phyloP scores from a whole-genome alignment of 2,113 vertebrate genomes.

The Pristiophorus japonicus region DNA sequence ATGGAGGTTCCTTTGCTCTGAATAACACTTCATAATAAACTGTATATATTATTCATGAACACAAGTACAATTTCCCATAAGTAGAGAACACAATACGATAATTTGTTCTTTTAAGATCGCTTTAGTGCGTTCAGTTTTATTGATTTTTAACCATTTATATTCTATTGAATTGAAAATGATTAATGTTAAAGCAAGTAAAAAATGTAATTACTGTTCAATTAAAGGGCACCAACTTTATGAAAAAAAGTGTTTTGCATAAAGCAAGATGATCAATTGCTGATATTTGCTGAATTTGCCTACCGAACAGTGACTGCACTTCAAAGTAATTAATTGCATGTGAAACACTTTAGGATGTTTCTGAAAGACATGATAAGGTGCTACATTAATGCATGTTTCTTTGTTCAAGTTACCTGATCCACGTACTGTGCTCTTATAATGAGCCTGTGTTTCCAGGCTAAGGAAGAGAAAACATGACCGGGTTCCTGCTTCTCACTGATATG shows the following conservation, averaged over 20 bases:
- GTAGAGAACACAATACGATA: neutral
- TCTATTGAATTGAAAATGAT: neutral
- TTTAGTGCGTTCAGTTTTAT: neutral
- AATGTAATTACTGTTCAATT: neutral
- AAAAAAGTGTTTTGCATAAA: neutral
- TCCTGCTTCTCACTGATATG: neutral
- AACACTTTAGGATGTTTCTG: neutral
- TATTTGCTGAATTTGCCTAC: neutral
- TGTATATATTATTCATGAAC: conserved; percentile 20
- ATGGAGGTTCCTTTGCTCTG: neutral
- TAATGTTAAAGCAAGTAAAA: neutral
- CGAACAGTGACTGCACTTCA: neutral
- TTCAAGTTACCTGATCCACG: neutral
- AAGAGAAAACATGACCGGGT: neutral
- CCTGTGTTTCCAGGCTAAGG: neutral
- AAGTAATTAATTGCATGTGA: neutral
- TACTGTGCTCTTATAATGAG: neutral
- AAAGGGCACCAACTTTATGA: neutral
- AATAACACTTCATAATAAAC: conserved; percentile 7
- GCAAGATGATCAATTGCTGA: neutral
- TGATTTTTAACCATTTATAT: neutral
- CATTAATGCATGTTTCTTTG: neutral
- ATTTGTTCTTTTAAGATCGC: conserved; percentile 5
- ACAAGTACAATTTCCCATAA: conserved; percentile 14
- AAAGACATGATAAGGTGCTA: neutral